Evolutionary conservation across 2,113 vertebrate genomes (phyloP).

Genomic region (Apaloderma vittatum): DNA sequence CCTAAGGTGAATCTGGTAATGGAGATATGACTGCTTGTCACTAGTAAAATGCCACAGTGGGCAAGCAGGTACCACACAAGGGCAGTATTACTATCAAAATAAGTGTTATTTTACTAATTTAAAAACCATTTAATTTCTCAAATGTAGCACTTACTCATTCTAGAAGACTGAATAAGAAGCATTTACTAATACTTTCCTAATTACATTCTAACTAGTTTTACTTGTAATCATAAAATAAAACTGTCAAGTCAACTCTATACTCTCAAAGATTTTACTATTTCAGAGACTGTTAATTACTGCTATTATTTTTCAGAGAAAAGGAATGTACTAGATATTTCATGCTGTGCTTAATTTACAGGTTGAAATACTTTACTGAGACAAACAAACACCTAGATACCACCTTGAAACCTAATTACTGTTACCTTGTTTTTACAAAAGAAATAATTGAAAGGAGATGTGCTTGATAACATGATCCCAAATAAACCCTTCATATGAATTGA

Average conservation of each 20-base stretch:
- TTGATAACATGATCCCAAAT: background rate
- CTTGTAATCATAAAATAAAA: conserved; percentile 51
- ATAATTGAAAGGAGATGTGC: background rate
- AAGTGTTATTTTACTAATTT: conserved; percentile 27
- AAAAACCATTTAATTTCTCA: conserved; percentile 34
- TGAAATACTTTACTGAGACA: conserved; percentile 64
- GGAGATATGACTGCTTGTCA: conserved; percentile 32
- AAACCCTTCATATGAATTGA: background rate
- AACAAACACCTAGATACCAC: conserved; percentile 54
- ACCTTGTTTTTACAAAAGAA: conserved; percentile 38
- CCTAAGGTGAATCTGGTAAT: background rate
- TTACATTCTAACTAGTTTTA: conserved; percentile 53
- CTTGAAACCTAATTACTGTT: conserved; percentile 59
- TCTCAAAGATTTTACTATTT: background rate
- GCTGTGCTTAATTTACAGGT: conserved; percentile 57
- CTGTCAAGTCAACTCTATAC: conserved; percentile 29
- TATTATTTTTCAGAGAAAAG: background rate
- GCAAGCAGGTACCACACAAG: background rate
- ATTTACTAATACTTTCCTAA: conserved; percentile 62
- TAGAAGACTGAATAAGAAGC: conserved; percentile 15
- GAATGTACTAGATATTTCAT: background rate
- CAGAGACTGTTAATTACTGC: background rate
- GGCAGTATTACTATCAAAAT: background rate
- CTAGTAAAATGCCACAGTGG: background rate
- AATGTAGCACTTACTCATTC: conserved; percentile 51